Percentiles rank a stretch among this genome's conserved stretches.
These are phyloP conservation scores for Dasyurus viverrinus DNA, from an alignment of 2,113 vertebrate genomes.

Conservation along the genomic window DNA sequence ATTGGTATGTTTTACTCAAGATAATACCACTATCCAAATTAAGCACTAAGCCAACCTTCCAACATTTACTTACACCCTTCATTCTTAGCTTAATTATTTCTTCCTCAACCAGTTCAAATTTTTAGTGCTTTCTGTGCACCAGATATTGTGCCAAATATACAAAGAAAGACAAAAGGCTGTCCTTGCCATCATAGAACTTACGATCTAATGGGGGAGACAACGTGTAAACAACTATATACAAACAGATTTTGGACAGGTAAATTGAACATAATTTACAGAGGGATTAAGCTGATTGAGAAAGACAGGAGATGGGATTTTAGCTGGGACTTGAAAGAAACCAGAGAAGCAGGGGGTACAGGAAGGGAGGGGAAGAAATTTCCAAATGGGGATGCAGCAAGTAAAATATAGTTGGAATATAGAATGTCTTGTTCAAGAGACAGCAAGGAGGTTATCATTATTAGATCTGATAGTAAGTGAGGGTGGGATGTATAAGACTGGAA, in stretches of 20 bases:
- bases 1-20: background rate
- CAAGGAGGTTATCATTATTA: background rate
- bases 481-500: background rate
- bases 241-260: background rate
- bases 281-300: background rate
- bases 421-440: background rate
- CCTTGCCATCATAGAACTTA: background rate
- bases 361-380: background rate
- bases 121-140: background rate
- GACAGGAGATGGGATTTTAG: background rate
- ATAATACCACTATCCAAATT: background rate
- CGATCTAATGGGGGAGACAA: background rate
- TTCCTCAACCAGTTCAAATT: conserved; percentile 2
- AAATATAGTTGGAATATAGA: background rate
- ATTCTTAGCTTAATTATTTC: conserved; percentile 4
- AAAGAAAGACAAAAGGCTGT: background rate
- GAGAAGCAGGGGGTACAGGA: background rate
- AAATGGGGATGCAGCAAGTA: background rate
- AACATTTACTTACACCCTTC: background rate
- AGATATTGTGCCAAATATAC: background rate
- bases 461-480: background rate
- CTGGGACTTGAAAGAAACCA: background rate
- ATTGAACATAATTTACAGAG: background rate
- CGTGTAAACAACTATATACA: background rate
- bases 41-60: background rate